These are phyloP conservation scores for Heliconius eleuchia DNA, from an alignment of 1,140 invertebrate genomes.

Conservation along the genomic window DNA sequence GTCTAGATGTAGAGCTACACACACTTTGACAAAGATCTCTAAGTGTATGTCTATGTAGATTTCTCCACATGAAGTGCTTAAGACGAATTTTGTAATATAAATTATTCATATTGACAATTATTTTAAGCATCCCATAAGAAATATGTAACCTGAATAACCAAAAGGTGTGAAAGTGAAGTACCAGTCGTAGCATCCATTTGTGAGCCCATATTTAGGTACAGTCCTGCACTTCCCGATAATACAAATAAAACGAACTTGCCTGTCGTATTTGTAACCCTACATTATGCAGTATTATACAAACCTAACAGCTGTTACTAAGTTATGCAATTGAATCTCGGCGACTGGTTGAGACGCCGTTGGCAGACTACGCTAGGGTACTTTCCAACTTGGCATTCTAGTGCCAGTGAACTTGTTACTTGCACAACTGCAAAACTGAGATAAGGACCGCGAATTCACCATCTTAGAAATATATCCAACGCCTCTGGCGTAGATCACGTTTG, in stretches of 20 bases:
- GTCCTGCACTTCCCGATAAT: background rate
- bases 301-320: conserved; percentile 26
- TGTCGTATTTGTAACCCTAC: background rate
- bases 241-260: background rate
- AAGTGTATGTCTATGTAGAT: too few relatives aligned
- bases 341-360: conserved; percentile 22
- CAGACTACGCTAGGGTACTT: conserved; percentile 35
- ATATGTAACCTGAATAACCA: too few relatives aligned
- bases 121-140: too few relatives aligned
- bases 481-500: conserved; percentile 46
- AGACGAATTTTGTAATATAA: too few relatives aligned
- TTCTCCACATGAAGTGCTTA: too few relatives aligned
- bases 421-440: conserved; percentile 61
- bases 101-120: too few relatives aligned
- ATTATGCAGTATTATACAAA: conserved; percentile 3
- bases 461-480: conserved; percentile 44
- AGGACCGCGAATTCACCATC: conserved; percentile 52
- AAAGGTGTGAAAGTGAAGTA: too few relatives aligned
- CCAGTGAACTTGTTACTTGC: conserved; percentile 51
- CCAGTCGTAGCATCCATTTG: too few relatives aligned
- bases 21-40: too few relatives aligned
- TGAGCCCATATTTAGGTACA: background rate
- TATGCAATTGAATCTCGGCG: conserved; percentile 33
- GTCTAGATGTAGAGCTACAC: too few relatives aligned
- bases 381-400: conserved; percentile 40